A percentile compares a stretch with the other conserved stretches of the same genome.
Evolutionary conservation across 2,113 vertebrate species (phyloP).

Genomic region (Lutjanus erythropterus): DNA sequence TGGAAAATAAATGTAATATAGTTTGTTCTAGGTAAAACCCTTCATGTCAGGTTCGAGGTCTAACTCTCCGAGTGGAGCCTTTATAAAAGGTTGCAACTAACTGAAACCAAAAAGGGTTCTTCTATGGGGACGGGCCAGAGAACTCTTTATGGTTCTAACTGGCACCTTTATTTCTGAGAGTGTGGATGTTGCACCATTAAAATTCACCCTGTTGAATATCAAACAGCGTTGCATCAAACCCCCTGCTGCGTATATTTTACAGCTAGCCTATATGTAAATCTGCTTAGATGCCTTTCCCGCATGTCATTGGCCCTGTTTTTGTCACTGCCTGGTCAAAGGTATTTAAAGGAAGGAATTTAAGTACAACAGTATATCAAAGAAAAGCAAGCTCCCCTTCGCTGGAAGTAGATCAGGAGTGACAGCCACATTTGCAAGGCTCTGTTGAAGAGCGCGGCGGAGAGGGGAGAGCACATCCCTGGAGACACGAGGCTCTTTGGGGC

Average conservation of each 20-base stretch:
- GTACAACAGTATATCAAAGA: conserved; percentile 46
- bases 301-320: conserved; percentile 44
- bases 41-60: no score
- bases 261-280: not conserved
- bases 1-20: no score
- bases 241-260: conserved; percentile 34
- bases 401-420: conserved; percentile 71
- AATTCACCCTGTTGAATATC: conserved; percentile 53
- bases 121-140: no score
- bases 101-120: no score
- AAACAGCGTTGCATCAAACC: conserved; percentile 30
- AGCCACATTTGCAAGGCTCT: conserved; percentile 58
- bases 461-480: conserved; percentile 46
- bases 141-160: no score
- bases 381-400: conserved; percentile 25
- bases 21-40: no score
- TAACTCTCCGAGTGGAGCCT: no score
- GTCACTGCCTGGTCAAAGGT: conserved; percentile 39
- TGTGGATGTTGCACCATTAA: conserved; percentile 45
- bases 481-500: conserved; percentile 50
- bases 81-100: no score
- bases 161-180: no score
- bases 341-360: conserved; percentile 49
- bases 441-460: conserved; percentile 38
- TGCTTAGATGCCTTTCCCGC: not conserved